Evolutionary conservation across 1,140 invertebrate genomes (phyloP).

Genomic region (Ericerus pela): DNA sequence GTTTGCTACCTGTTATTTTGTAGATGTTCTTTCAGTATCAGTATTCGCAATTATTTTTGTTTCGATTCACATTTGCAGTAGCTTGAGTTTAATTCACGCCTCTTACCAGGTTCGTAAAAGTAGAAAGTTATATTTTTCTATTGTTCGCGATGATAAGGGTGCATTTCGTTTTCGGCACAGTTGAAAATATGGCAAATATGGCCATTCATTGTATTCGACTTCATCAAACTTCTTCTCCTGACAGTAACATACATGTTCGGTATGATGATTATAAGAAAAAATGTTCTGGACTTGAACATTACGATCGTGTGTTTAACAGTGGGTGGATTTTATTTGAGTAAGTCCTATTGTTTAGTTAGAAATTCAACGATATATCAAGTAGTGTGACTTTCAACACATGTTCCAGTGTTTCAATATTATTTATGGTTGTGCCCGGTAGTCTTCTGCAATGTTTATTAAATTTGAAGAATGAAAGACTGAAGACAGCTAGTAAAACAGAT

Average conservation of each 20-base stretch:
- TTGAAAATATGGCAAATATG: background rate
- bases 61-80: no score
- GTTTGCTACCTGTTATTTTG: no score
- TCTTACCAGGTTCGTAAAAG: no score
- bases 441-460: background rate
- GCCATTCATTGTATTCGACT: background rate
- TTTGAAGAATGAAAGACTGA: background rate
- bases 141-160: no score
- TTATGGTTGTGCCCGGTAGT: constrained; percentile 2
- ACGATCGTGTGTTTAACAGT: background rate
- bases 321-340: background rate
- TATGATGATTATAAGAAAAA: background rate
- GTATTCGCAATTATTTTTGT: no score
- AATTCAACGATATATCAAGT: no score
- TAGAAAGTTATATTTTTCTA: no score
- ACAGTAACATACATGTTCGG: background rate
- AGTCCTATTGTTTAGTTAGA: background rate
- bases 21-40: no score
- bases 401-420: background rate
- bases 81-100: no score
- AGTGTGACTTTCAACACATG: no score
- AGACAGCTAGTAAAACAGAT: background rate
- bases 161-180: no score
- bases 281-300: constrained; percentile 3
- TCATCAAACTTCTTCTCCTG: background rate